phyloP scores from a whole-genome alignment of 2,888 invertebrate species.

The Aleiodes testaceus region DNA sequence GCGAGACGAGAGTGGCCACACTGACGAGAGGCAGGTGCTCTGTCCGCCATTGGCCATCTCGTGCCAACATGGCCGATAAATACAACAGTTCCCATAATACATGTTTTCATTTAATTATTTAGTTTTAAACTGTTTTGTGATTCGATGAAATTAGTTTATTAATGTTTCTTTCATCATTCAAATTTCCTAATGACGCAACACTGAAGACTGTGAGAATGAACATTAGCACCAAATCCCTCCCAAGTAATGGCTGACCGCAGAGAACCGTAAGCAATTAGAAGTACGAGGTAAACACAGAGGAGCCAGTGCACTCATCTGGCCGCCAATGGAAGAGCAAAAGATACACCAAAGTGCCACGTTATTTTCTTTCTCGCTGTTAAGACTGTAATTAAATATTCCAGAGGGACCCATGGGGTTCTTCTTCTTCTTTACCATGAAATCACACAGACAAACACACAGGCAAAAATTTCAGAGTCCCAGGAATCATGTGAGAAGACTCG shows the following conservation, averaged over 20 bases:
- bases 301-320: constrained; percentile 51
- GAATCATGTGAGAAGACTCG: constrained; percentile 47
- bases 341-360: constrained; percentile 58
- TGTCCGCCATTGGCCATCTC: constrained; percentile 72
- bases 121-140: constrained; percentile 7
- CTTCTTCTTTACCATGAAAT: constrained; percentile 41
- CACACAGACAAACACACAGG: constrained; percentile 19
- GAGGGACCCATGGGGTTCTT: constrained; percentile 48
- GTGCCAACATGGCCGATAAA: constrained; percentile 68
- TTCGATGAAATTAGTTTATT: too few species aligned
- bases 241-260: constrained; percentile 48
- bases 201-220: too few species aligned
- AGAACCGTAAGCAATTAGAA: constrained; percentile 68
- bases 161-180: too few species aligned
- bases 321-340: constrained; percentile 50
- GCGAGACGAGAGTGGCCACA: constrained; percentile 62
- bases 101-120: constrained; percentile 12
- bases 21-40: constrained; percentile 71
- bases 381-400: constrained; percentile 69
- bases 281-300: constrained; percentile 71
- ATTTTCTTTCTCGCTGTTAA: constrained; percentile 64
- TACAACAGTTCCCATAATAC: constrained; percentile 59
- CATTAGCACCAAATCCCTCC: constrained; percentile 11
- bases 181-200: too few species aligned
- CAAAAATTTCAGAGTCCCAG: constrained; percentile 33